phyloP scores from a whole-genome alignment of 2,113 vertebrate genomes.

The Chionodraco myersi region DNA sequence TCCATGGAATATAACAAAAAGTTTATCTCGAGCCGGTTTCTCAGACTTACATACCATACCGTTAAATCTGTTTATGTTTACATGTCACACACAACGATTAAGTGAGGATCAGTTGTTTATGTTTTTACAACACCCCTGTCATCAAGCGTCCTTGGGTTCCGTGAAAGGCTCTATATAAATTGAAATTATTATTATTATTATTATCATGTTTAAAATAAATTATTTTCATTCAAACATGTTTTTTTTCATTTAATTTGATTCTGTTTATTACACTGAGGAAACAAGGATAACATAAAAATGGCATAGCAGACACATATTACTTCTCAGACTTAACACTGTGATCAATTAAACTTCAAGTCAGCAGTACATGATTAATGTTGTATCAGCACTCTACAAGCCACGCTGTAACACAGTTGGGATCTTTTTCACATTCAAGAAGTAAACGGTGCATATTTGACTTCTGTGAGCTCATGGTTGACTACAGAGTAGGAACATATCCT shows the following conservation, averaged over 20 bases:
- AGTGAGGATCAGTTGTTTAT: neutral
- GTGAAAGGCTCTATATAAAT: too few species aligned
- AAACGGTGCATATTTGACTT: neutral
- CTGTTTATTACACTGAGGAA: neutral
- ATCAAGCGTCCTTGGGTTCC: too few species aligned
- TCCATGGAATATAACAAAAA: too few species aligned
- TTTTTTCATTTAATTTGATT: neutral
- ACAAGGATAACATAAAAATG: neutral
- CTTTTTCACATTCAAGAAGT: neutral
- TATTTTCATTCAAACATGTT: neutral
- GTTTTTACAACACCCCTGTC: conserved; percentile 12
- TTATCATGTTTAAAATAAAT: conserved; percentile 8
- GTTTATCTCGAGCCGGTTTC: too few species aligned
- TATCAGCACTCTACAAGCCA: neutral
- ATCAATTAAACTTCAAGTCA: conserved; percentile 4
- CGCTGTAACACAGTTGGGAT: neutral
- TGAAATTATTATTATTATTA: too few species aligned
- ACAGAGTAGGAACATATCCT: neutral
- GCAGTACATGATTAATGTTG: neutral
- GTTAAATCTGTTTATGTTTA: neutral
- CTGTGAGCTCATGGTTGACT: neutral
- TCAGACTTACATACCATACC: too few species aligned
- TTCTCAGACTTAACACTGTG: conserved; percentile 1
- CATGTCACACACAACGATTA: neutral
- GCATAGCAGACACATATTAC: neutral